Percentiles rank a stretch among this genome's conserved stretches.
Evolutionary conservation across 2,113 vertebrate genomes (phyloP).

Genomic region (Heterotis niloticus): DNA sequence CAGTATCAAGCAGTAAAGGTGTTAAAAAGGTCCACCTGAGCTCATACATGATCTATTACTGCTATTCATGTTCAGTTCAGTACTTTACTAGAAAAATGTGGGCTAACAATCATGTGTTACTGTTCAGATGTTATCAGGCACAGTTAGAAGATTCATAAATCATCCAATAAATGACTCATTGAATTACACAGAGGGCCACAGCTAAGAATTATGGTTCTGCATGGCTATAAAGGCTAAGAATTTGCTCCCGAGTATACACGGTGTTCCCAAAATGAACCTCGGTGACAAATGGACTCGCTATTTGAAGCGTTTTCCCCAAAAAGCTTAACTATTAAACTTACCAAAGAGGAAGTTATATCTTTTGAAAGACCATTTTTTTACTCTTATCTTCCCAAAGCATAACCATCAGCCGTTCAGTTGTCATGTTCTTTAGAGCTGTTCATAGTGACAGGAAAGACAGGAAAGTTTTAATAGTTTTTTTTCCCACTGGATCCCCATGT

Average conservation of each 20-base stretch:
- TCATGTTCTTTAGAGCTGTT: neutral
- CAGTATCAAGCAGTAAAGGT: too few relatives aligned
- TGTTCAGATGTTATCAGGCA: neutral
- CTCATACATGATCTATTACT: too few relatives aligned
- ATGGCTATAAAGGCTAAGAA: neutral
- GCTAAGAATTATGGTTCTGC: neutral
- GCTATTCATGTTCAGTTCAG: too few relatives aligned
- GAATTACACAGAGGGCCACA: neutral
- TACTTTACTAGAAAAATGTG: neutral
- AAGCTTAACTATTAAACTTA: slow-evolving; percentile 20
- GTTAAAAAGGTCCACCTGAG: too few relatives aligned
- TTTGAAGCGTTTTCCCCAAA: neutral
- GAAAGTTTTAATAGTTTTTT: neutral
- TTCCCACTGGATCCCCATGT: neutral
- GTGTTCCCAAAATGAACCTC: neutral
- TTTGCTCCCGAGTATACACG: neutral
- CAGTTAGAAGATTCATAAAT: slow-evolving; percentile 13
- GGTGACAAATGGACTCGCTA: neutral
- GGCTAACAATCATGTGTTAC: neutral
- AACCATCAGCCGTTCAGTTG: neutral
- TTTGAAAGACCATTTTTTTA: neutral
- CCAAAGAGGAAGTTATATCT: neutral
- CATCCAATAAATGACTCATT: slow-evolving; percentile 6
- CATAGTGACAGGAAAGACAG: neutral
- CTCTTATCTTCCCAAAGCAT: neutral